Evolutionary conservation across 2,113 vertebrate species (phyloP), one percentile per base, ranked within the genome.

Genomic region (Otocyon megalotis): DNA sequence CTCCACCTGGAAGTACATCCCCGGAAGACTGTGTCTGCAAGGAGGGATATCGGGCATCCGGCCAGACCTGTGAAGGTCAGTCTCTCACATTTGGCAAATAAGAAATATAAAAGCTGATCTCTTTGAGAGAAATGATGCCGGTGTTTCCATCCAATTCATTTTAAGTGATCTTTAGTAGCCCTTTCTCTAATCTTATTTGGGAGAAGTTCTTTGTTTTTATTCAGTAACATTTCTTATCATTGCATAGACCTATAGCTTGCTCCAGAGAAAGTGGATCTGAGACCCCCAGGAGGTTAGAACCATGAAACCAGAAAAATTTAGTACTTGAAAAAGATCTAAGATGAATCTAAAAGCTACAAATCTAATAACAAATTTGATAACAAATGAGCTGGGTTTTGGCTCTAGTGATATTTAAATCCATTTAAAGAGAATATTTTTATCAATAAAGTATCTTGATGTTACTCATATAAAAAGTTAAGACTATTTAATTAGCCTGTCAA

Each of bases 1-100:
- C 99, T 88, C 99, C 98, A 91, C 99, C 99, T 0, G 99, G 99
- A 96, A 99, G 99, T 98, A 99, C 99, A 0, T 98, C 99, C 58
- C 48, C 98, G 5, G 97, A 98, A 12, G 99, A 99, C 95, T 99
- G 99, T 89, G 97, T 98, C 58, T 99, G 99, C 98, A 99, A 30
- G 84, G 98, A 99, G 26, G 99, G 99, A 0, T 99, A 99, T 97
- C 98, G 5, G 98, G 97, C 98, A 35, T 86, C 98, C 0, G 99
- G 99, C 86, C 98, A 99, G 98, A 98, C 98, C 89, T 99, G 99
- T 96, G 98, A 99, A 98, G 99, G 99, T 99, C 90, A 97, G 96
- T 37, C 30, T 86, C 82, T 72, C 22, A 3, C 10, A 5, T 2
- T 0, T 35, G 56, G 19, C 50, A 85, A 22, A 58, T 4, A 50